Base-by-base conservation (phyloP, 2,888 invertebrate genomes). In the Perithous albicinctus region DNA sequence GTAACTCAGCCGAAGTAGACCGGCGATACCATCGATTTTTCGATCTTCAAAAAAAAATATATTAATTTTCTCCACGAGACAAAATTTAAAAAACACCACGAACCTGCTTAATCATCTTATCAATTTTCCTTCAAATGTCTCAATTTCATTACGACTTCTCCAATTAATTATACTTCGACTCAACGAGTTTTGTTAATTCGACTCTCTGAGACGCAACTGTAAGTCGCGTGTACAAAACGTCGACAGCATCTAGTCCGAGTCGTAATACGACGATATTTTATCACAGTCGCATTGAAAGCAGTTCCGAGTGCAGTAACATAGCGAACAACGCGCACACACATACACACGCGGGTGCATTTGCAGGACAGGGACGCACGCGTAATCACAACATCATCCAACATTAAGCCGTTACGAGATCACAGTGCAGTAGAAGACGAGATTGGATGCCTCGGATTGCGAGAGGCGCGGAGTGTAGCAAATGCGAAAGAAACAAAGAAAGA, bases 321-420 rank as follows among this genome's bases (percentile, higher is more conserved):
- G 66, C 20, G 43, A 35, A 54, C 15, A 41, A 67, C 66, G 29
- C 20, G 10, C 18, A 72, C 26, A 59, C 72, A 32, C 66, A 43
- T 15, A 6, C 18, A 72, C 26, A 59, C 72, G 43, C 72, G 72
- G 38, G 29, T 46, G 63, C 43, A 6, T 18, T 73, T 35, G 26
- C 63, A 61, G 51, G 43, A 48, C 61, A 48, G 51, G 32, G 70
- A 74, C 61, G 78, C 61, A 69, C 66, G 76, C 82, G 84, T 85
- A 85, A 87, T 87, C 85, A 84, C 85, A 86, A 82, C 84, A 84
- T 78, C 83, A 82, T 80, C 84, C 84, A 84, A 70, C 85, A 87
- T 88, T 86, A 86, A 88, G 87, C 86, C 86, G 88, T 87, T 84
- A 84, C 84, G 78, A 80, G 83, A 78, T 74, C 81, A 41, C 26